Percentiles rank a stretch among this genome's conserved stretches.
Conservation (phyloP, 2,113 vertebrate genomes). For the Choloepus hoffmanni region DNA sequence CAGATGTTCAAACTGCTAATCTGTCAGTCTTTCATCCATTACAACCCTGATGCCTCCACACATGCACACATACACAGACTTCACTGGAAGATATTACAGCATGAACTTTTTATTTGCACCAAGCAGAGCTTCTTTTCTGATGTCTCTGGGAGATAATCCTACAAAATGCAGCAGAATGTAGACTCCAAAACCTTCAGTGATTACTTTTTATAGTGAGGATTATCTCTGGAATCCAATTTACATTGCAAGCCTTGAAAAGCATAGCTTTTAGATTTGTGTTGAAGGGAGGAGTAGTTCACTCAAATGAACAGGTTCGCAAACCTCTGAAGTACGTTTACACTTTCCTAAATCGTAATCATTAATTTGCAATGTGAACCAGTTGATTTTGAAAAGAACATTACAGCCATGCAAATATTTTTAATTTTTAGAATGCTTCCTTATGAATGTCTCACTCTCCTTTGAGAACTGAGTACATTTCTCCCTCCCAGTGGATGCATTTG, state of each 20-base stretch:
- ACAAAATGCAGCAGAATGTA: conserved; percentile 72
- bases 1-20: background rate
- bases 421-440: conserved; percentile 22
- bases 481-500: background rate
- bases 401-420: conserved; percentile 4
- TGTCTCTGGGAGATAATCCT: conserved; percentile 75
- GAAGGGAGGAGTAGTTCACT: conserved; percentile 64
- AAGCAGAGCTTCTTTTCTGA: conserved; percentile 68
- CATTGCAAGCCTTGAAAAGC: conserved; percentile 50
- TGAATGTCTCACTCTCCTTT: background rate
- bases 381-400: conserved; percentile 55
- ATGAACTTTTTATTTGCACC: conserved; percentile 55
- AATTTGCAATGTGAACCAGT: conserved; percentile 34
- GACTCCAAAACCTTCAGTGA: conserved; percentile 75
- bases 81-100: conserved; percentile 6
- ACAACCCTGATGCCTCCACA: background rate
- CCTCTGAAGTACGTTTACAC: conserved; percentile 23
- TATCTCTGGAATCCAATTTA: conserved; percentile 81
- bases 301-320: conserved; percentile 65
- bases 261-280: conserved; percentile 65
- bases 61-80: background rate
- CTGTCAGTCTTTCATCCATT: background rate
- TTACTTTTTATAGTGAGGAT: conserved; percentile 74
- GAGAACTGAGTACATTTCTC: background rate
- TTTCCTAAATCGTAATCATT: conserved; percentile 64